phyloP scores from a whole-genome alignment of 2,888 invertebrate genomes.

The Lasioglossum vierecki region DNA sequence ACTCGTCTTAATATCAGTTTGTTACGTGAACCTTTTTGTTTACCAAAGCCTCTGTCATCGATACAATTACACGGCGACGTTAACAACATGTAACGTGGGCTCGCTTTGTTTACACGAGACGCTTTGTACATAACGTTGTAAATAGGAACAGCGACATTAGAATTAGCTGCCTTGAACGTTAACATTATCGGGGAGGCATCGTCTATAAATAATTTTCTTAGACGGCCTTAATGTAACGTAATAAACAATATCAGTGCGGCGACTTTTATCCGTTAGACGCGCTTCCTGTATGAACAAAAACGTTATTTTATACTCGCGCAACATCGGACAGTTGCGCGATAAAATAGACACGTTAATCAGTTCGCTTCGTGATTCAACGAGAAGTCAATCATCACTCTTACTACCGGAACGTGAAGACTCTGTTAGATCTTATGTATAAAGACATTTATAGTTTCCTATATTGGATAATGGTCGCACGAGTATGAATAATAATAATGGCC shows the following conservation, averaged over 20 bases:
- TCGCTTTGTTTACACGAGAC: not conserved
- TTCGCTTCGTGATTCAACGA: not conserved
- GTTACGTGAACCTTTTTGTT: slow-evolving; percentile 8
- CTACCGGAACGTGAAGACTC: not conserved
- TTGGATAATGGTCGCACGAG: not conserved
- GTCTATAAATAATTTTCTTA: slow-evolving; percentile 8
- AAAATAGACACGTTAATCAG: not conserved
- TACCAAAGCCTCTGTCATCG: not conserved
- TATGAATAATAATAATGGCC: not conserved
- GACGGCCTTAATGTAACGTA: not conserved
- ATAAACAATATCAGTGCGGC: not conserved
- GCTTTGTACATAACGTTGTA: slow-evolving; percentile 1
- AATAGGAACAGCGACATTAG: not conserved
- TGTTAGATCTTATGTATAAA: not conserved
- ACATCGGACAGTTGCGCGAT: not conserved
- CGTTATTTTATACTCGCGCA: not conserved
- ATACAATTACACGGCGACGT: not conserved
- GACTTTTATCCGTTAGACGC: not conserved
- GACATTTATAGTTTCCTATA: not conserved
- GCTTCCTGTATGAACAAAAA: not conserved
- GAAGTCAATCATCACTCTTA: not conserved
- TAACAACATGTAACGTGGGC: not conserved
- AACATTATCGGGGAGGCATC: not conserved
- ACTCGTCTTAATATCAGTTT: no score
- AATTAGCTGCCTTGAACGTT: slow-evolving; percentile 4